Evolutionary conservation across 1,140 invertebrate species (phyloP).

Genomic region (Drosophila rhopaloa): DNA sequence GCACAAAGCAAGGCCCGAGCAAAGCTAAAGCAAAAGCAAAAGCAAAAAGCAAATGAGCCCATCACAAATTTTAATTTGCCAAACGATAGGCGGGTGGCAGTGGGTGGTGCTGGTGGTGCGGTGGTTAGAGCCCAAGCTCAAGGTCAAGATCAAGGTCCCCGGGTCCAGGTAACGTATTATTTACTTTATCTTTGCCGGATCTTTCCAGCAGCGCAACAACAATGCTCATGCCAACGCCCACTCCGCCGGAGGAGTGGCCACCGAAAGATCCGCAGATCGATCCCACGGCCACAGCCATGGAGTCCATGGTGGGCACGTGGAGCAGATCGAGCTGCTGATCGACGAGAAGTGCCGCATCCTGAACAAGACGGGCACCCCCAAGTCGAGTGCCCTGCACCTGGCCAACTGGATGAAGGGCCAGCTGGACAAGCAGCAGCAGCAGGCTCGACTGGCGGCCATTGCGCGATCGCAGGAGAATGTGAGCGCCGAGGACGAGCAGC

Average conservation of each 20-base stretch:
- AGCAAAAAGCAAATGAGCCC: constrained; percentile 65
- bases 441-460: constrained; percentile 75
- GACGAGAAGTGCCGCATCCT: constrained; percentile 87
- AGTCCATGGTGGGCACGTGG: constrained; percentile 60
- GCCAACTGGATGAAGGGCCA: constrained; percentile 89
- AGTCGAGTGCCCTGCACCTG: constrained; percentile 87
- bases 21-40: constrained; percentile 17
- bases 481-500: constrained; percentile 73
- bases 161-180: constrained; percentile 27
- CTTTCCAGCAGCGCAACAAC: constrained; percentile 35
- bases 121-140: background rate
- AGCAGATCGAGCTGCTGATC: constrained; percentile 86
- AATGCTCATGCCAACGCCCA: constrained; percentile 14
- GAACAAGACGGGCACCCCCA: constrained; percentile 86
- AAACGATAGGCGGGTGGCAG: constrained; percentile 34
- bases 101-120: constrained; percentile 19
- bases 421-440: constrained; percentile 84
- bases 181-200: background rate
- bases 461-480: constrained; percentile 70
- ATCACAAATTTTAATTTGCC: constrained; percentile 83
- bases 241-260: background rate
- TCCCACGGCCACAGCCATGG: constrained; percentile 30
- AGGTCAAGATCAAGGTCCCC: background rate
- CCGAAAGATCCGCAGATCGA: constrained; percentile 4
- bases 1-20: constrained; percentile 31